phyloP scores from a whole-genome alignment of 1,140 invertebrate species.

The Eumaeus atala region DNA sequence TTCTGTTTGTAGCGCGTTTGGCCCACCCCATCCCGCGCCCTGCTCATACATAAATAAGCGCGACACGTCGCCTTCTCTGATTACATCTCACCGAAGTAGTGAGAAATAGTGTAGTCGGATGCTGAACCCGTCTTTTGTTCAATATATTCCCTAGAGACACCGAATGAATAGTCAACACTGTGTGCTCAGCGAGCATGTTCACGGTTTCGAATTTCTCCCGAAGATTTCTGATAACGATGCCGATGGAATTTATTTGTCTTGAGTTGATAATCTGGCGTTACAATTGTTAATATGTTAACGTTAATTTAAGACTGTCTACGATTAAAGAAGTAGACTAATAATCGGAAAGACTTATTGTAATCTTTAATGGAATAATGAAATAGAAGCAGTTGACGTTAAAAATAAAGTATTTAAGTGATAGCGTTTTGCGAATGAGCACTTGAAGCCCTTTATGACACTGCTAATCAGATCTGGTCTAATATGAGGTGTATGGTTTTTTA shows the following conservation, averaged over 20 bases:
- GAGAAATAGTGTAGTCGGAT: conserved; percentile 72
- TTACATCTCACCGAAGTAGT: conserved; percentile 73
- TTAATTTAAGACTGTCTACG: too few species aligned
- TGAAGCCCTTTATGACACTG: too few species aligned
- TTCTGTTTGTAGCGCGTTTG: conserved; percentile 69
- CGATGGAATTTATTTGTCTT: conserved; percentile 66
- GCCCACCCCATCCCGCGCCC: conserved; percentile 67
- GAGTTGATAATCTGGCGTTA: conserved; percentile 67
- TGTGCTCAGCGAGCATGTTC: conserved; percentile 63
- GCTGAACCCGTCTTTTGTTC: conserved; percentile 69
- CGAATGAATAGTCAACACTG: conserved; percentile 70
- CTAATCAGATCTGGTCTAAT: too few species aligned
- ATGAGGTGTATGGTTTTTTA: too few species aligned
- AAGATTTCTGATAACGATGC: conserved; percentile 63
- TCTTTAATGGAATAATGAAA: too few species aligned
- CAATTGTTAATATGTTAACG: conserved; percentile 38
- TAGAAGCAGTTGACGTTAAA: too few species aligned
- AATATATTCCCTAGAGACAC: conserved; percentile 64
- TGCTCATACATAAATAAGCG: conserved; percentile 71
- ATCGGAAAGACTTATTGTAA: too few species aligned
- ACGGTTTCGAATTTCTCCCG: conserved; percentile 70
- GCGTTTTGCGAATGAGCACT: too few species aligned
- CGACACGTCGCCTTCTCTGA: conserved; percentile 73
- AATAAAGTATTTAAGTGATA: too few species aligned
- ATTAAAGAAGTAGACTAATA: too few species aligned